Evolutionary conservation across 2,888 invertebrate species (phyloP), one percentile per base, ranked within the genome.

Genomic region (Pristionchus arcanus): DNA sequence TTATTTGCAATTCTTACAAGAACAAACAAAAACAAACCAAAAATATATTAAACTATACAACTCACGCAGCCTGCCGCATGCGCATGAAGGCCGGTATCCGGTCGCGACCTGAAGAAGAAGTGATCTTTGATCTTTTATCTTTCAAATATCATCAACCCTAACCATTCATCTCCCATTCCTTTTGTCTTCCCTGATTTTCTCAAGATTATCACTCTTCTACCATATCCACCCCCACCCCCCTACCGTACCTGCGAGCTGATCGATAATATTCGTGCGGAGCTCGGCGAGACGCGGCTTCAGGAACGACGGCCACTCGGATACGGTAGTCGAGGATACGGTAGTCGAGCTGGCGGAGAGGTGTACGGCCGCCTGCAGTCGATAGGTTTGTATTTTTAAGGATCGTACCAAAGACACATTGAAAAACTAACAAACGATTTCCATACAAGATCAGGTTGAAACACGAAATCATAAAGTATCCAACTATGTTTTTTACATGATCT

Each of bases 1-100:
- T n/a, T n/a, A n/a, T n/a, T n/a, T n/a, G n/a, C n/a, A n/a, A n/a
- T n/a, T n/a, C n/a, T n/a, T n/a, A n/a, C n/a, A n/a, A n/a, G n/a
- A n/a, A n/a, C n/a, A n/a, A n/a, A n/a, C n/a, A n/a, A n/a, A n/a
- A n/a, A n/a, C n/a, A n/a, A n/a, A n/a, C n/a, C n/a, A 42, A 42
- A 42, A 3, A 42, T 42, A 9, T n/a, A 28, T 68, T 37, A 31
- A 77, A 74, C 16, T 77, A 59, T 34, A 2, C 7, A 31, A 88
- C 87, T 88, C 37, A 88, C 87, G 74, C 74, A 9, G 74, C 87
- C 34, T 71, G 53, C 16, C 87, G 87, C 87, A 88, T 53, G n/a
- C 87, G 49, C 87, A 88, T 88, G 34, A 88, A 88, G 25, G 87
- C 87, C 31, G 87, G 87, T 55, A 88, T 88, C 25, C 87, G 87